These are phyloP conservation scores for Rotaria socialis DNA, from an alignment of 2,888 invertebrate genomes.

Conservation along the genomic window DNA sequence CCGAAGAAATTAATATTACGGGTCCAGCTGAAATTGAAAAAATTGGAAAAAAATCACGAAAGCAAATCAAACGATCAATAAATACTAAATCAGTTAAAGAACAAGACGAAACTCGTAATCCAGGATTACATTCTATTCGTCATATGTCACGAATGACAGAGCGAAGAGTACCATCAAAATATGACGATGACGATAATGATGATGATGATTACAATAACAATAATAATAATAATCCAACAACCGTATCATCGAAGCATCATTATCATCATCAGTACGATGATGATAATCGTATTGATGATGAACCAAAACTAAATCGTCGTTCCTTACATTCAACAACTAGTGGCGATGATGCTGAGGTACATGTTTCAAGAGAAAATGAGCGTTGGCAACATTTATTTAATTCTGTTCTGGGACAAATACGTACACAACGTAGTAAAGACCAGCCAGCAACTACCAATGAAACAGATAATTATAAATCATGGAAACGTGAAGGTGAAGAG, in stretches of 20 bases:
- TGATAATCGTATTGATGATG: not conserved
- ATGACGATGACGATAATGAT: not conserved
- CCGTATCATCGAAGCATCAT: not conserved
- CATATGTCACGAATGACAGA: not conserved
- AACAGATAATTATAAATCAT: too few species aligned
- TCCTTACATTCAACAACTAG: not conserved
- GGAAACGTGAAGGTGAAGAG: constrained; percentile 11
- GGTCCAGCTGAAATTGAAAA: not conserved
- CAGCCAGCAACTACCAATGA: not conserved
- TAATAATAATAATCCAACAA: not conserved
- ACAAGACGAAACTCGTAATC: not conserved
- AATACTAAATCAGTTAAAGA: not conserved
- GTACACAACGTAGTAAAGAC: not conserved
- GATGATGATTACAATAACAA: not conserved
- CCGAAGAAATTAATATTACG: not conserved
- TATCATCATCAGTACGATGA: not conserved
- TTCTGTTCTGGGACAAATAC: not conserved
- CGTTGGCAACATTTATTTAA: constrained; percentile 21
- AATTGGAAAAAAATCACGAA: not conserved
- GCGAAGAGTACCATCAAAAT: not conserved
- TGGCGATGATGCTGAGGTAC: not conserved
- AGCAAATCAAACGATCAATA: not conserved
- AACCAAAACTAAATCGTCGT: not conserved
- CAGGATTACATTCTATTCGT: too few species aligned
- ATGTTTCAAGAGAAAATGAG: not conserved